A percentile compares a stretch with the other conserved stretches of the same genome.
phyloP scores from a whole-genome alignment of 2,797 vertebrate species.

The Coccyzus lansbergi region DNA sequence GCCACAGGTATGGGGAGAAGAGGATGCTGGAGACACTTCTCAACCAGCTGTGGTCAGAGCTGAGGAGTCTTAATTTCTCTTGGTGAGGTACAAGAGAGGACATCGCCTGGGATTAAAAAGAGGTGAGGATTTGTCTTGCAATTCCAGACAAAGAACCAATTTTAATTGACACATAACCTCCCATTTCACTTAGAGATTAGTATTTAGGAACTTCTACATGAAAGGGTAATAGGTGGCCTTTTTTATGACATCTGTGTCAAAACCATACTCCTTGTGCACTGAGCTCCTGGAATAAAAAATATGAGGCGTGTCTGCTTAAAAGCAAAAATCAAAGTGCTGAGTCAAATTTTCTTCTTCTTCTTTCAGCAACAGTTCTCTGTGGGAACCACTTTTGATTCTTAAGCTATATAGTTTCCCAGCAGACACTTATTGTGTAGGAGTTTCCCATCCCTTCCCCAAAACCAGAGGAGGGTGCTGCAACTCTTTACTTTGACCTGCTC shows the following conservation, averaged over 20 bases:
- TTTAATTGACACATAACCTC: background rate
- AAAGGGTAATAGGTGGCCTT: background rate
- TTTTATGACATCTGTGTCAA: background rate
- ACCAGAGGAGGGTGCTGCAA: background rate
- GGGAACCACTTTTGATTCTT: background rate
- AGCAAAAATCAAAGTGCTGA: background rate
- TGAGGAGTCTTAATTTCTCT: background rate
- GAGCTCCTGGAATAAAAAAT: background rate
- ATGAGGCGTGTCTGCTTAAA: background rate
- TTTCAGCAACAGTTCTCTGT: background rate
- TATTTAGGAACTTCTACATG: background rate
- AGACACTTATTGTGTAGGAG: background rate
- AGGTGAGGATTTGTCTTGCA: background rate
- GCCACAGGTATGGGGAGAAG: background rate
- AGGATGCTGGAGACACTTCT: background rate
- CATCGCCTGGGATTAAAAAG: background rate
- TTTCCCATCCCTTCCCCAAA: background rate
- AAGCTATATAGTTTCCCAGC: background rate
- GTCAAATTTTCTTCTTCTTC: background rate
- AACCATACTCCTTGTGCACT: background rate
- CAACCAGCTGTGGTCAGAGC: background rate
- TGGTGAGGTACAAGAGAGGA: background rate
- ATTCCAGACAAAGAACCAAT: background rate
- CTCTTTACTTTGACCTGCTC: background rate
- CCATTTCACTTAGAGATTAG: background rate